Conservation (phyloP, 2,113 vertebrate genomes). For the Pan paniscus region DNA sequence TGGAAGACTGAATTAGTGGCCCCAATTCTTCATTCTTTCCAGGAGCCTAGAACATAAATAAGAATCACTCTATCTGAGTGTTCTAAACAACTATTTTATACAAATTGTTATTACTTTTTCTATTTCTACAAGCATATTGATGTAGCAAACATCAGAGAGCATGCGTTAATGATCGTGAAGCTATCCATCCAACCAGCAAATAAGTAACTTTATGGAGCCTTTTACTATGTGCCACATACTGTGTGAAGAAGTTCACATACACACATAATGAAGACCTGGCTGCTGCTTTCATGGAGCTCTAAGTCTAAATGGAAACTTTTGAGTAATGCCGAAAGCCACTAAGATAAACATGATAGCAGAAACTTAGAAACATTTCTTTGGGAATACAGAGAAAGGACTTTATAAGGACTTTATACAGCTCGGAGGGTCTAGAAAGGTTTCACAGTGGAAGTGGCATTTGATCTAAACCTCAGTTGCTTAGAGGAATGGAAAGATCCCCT, state of each 20-base stretch:
- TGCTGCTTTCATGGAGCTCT: not conserved
- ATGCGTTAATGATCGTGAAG: not conserved
- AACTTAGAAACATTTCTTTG: not conserved
- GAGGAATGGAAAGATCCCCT: not conserved
- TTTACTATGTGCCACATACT: fast-evolving
- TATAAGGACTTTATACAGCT: not conserved
- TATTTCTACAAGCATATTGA: not conserved
- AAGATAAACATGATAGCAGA: not conserved
- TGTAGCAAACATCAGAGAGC: not conserved
- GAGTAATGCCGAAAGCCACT: not conserved
- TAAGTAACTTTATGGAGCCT: not conserved
- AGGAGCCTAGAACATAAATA: not conserved
- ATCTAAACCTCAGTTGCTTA: not conserved
- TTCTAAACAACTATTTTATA: not conserved
- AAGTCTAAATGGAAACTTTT: not conserved
- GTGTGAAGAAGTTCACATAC: not conserved
- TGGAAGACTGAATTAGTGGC: not conserved
- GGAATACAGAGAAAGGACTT: not conserved
- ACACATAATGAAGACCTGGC: not conserved
- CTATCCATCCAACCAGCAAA: not conserved
- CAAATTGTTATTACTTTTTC: not conserved
- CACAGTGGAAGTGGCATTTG: not conserved
- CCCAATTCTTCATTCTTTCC: not conserved
- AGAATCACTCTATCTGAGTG: not conserved
- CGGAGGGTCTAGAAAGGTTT: not conserved